Base-by-base conservation (phyloP, 2,888 invertebrate species). In the Drosophila flavopinicola region DNA sequence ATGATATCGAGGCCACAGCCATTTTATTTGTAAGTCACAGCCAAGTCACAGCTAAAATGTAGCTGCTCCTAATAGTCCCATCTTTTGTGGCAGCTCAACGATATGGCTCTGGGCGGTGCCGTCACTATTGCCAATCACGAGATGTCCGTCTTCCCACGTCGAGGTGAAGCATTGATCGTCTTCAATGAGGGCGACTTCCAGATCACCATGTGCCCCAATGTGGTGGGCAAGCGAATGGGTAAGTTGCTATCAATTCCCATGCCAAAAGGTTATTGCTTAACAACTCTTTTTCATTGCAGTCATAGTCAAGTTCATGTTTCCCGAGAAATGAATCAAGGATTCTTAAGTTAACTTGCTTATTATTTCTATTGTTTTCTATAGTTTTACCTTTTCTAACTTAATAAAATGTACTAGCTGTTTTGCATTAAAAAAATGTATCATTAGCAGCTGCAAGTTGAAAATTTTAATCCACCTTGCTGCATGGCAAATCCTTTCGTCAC, bases 181-280 rank as follows among this genome's bases (percentile, higher is more conserved):
- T 33, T 58, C 3, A 33, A 60, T 1, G 54, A 60, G 0, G 38
- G 20, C 20, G 44, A 63, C 1, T 52, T 60, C 1, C 29, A 44
- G 15, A 63, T 63, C 38, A 65, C 45, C 0, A 5, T 76, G 13
- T 79, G 78, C 3, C 80, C 78, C 30, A 72, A 57, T 58, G 15
- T 79, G 10, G 24, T 52, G 20, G 77, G 69, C 41, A 73, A 17
- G 3, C 57, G 69, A 4, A 13, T 79, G 15, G 73, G 84, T 79
- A 30, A 42, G 41, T 20, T 11, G 5, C 1, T 29, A 6, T 1
- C 3, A n/a, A 6, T 37, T 6, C n/a, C 0, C 10, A 7, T 1
- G 1, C 2, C 27, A 6, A 6, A n/a, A n/a, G n/a, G 1, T 24
- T 20, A 15, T 3, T 6, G 17, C 1, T 9, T 1, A 1, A 2